phyloP scores from a whole-genome alignment of 1,140 invertebrate genomes.

The Brachionus manjavacas region DNA sequence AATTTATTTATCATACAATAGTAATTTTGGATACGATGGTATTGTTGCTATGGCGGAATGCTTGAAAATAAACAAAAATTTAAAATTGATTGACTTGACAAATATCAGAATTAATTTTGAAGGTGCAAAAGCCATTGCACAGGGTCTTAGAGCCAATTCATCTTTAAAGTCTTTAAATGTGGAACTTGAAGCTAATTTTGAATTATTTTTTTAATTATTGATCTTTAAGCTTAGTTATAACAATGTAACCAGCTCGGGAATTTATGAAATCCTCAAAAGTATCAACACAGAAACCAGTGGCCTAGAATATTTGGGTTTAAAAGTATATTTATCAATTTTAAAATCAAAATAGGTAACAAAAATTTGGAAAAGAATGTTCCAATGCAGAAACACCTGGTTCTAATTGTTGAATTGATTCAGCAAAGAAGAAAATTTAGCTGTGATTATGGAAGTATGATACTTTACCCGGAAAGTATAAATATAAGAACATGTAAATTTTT shows the following conservation, averaged over 20 bases:
- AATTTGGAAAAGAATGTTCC: neutral
- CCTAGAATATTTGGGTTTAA: slow-evolving; percentile 39
- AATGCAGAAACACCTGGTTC: slow-evolving; percentile 32
- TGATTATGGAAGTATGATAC: slow-evolving; percentile 13
- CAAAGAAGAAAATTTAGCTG: slow-evolving; percentile 40
- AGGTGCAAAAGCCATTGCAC: neutral
- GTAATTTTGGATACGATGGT: slow-evolving; percentile 24
- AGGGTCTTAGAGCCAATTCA: neutral
- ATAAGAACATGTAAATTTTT: neutral
- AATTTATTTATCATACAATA: slow-evolving; percentile 23
- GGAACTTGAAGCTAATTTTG: neutral
- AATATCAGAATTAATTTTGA: neutral
- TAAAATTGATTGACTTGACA: slow-evolving; percentile 3
- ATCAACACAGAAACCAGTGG: neutral
- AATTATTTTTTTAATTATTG: neutral
- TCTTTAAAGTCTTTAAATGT: slow-evolving; percentile 10
- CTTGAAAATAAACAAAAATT: slow-evolving; percentile 29
- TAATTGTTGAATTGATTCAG: slow-evolving; percentile 23
- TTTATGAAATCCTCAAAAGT: slow-evolving; percentile 16
- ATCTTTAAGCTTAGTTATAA: neutral
- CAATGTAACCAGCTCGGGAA: neutral
- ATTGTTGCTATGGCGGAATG: slow-evolving; percentile 3
- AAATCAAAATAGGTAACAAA: neutral
- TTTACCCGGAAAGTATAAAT: neutral
- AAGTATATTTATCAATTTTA: neutral